phyloP scores from a whole-genome alignment of 1,140 invertebrate genomes.

The Mercenaria mercenaria region DNA sequence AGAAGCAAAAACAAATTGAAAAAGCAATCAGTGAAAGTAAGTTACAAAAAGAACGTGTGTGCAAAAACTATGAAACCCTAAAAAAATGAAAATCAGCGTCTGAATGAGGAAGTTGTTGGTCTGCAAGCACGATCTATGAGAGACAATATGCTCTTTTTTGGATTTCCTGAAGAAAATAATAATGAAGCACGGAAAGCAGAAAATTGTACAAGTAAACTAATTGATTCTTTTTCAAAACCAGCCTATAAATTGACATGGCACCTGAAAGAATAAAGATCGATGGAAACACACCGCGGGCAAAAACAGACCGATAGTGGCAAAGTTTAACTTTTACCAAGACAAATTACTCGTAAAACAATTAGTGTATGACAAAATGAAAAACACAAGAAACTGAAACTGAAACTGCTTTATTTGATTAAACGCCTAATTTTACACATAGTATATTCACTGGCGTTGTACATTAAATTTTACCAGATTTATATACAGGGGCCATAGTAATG shows the following conservation, averaged over 20 bases:
- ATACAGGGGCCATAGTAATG: no score
- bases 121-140: constrained; percentile 22
- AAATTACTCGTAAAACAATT: not conserved
- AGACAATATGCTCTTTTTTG: no score
- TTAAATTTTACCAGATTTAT: no score
- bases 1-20: not conserved
- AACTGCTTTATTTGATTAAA: no score
- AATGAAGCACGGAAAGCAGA: not conserved
- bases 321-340: no score
- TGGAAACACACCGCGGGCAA: no score
- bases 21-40: not conserved
- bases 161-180: not conserved
- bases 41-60: not conserved
- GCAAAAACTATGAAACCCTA: no score
- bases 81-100: not conserved
- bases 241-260: not conserved
- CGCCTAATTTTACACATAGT: no score
- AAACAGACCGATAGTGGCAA: no score
- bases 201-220: not conserved
- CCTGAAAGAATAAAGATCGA: constrained; percentile 15
- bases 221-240: not conserved
- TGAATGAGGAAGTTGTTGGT: not conserved
- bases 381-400: no score
- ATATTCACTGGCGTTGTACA: no score
- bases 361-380: not conserved